Evolutionary conservation across 2,888 invertebrate species (phyloP), one percentile per base, ranked within the genome.

Genomic region (Allygus modestus): DNA sequence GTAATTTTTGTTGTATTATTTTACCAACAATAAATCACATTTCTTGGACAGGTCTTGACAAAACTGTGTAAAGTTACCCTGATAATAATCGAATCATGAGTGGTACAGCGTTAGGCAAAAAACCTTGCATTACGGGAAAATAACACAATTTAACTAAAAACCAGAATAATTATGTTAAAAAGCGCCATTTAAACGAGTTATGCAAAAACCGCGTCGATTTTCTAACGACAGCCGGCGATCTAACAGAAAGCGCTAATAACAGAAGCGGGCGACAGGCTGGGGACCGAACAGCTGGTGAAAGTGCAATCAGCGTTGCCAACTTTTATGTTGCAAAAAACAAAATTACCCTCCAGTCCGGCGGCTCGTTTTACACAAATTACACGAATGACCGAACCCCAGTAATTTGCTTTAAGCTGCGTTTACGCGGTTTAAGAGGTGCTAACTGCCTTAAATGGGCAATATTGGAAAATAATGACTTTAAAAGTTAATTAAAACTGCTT

Each of bases 301-400:
- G 65, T 28, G 65, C 31, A 65, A 26, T 65, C 65, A 65, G 65
- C 5, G 5, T 28, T 28, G 31, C 65, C 65, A 65, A 65, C 65
- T 28, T 65, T 65, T 11, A 65, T 65, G 31, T 28, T 65, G 65
- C 65, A 65, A 65, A 65, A 65, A 65, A 26, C 28, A 28, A 65
- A 65, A 26, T 65, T 28, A 28, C 65, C 65, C 65, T 1, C 51
- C 51, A 51, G 51, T 17, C 5, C 17, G 17, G 28, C 65, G 28
- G 65, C 65, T 65, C 65, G 31, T 28, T 65, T 65, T 65, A 65
- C 65, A 26, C 26, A 65, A 65, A 65, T 65, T 65, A 17, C 65
- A 65, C 28, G 65, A 28, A 65, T 28, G 28, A 65, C 28, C 15
- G 28, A 65, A 28, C 65, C 0, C 4, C 26, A 28, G 28, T 65